These are phyloP conservation scores for Meliscaeva auricollis DNA, from an alignment of 2,888 invertebrate species.

Conservation along the genomic window DNA sequence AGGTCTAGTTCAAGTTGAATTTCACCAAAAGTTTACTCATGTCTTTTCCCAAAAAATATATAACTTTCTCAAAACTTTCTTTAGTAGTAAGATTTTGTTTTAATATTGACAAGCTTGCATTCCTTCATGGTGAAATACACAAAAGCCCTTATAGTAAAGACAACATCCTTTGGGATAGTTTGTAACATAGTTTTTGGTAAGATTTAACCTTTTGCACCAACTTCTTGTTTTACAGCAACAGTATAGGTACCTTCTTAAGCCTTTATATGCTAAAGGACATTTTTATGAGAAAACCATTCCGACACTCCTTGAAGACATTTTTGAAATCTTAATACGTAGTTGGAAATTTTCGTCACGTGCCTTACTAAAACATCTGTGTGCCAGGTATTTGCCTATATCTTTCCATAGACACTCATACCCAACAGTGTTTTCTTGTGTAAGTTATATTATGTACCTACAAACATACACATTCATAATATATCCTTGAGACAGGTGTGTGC, in stretches of 20 bases:
- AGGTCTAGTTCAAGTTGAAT: neutral
- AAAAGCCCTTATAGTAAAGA: neutral
- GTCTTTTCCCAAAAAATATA: neutral
- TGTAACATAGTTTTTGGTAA: neutral
- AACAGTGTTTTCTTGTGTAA: neutral
- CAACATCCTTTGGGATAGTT: neutral
- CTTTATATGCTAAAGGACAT: neutral
- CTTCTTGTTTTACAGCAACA: no score
- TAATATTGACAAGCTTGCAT: neutral
- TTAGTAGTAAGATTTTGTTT: neutral
- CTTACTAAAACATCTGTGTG: conserved; percentile 62
- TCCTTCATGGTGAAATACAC: neutral
- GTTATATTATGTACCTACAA: no score
- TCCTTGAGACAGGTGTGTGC: conserved; percentile 12
- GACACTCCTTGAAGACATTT: conserved; percentile 54
- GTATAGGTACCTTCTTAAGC: neutral
- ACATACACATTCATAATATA: neutral
- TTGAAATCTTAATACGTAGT: conserved; percentile 55
- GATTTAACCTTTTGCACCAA: neutral
- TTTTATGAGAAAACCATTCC: conserved; percentile 4
- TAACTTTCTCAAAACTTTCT: no score
- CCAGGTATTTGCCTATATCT: conserved; percentile 2
- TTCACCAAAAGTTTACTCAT: neutral
- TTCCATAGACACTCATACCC: neutral
- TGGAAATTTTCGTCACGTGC: conserved; percentile 70